Base-by-base conservation (phyloP, 2,113 vertebrate species). In the Eupsittula cactorum region DNA sequence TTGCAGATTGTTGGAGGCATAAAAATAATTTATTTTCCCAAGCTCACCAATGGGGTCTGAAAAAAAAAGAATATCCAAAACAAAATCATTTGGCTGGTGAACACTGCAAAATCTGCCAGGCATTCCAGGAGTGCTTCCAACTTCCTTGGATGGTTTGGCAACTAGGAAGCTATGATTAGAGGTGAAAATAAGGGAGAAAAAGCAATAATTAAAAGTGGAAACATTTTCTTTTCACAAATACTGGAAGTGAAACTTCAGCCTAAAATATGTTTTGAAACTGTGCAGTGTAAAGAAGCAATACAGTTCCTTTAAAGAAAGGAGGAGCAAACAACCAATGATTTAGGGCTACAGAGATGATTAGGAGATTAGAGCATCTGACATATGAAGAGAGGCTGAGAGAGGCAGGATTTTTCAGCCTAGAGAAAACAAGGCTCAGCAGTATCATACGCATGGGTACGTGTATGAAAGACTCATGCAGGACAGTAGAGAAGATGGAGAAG, bases 141-240 rank as follows among this genome's bases (percentile, higher is more conserved):
- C 16, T 57, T 78, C 35, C 24, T 89, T 47, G 41, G 24, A 81
- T 3, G 1, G 27, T 86, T 91, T 77, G 49, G 29, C 59, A 91
- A 35, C 17, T 17, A 69, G 33, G 10, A 86, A 68, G n/a, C 64
- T 60, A 69, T 50, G 19, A 20, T 62, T 87, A 87, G 69, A 94
- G 35, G 49, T 93, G 27, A 84, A 94, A 93, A 77, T 62, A 60
- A 47, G 17, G 11, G 19, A 62, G 69, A 94, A 65, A 47, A 86
- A 73, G 6, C 47, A 94, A 55, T 64, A 84, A 89, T 46, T 89
- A 86, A 57, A 95, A 52, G 44, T 77, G 53, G 7, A 91, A 77
- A 55, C 44, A 16, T 77, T 91, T 83, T 35, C 16, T 73, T 47
- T 88, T 83, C 80, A 88, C 11, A 65, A 73, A 57, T 50, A 5